Conservation (phyloP, 2,113 vertebrate genomes). For the Tympanuchus pallidicinctus region DNA sequence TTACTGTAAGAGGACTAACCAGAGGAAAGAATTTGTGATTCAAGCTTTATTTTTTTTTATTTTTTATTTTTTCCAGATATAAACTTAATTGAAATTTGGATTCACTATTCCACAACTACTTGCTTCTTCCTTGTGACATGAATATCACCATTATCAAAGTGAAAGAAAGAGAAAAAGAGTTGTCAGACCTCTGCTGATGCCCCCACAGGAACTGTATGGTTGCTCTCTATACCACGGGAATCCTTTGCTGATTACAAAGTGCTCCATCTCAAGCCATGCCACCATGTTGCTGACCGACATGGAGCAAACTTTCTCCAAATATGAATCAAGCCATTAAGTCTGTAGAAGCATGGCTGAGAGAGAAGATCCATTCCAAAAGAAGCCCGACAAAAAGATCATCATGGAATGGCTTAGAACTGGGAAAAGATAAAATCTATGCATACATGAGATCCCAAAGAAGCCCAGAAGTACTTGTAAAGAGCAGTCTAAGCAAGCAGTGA, state of each 20-base stretch:
- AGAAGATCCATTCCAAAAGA: not conserved
- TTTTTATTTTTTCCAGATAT: fast-evolving
- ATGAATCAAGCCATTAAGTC: not conserved
- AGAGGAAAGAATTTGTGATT: not conserved
- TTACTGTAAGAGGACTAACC: not conserved
- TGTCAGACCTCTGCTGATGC: not conserved
- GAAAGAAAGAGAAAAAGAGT: not conserved
- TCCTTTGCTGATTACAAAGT: not conserved
- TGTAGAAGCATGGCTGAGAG: not conserved
- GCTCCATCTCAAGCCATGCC: fast-evolving
- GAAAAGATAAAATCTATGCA: not conserved
- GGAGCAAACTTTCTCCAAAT: not conserved
- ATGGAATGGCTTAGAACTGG: not conserved
- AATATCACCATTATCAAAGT: not conserved
- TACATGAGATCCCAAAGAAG: not conserved
- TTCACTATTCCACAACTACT: not conserved
- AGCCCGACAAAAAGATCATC: not conserved
- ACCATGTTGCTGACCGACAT: not conserved
- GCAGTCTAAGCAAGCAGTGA: not conserved
- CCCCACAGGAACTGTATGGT: not conserved
- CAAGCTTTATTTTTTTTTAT: not conserved
- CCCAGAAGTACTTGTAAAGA: not conserved
- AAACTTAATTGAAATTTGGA: not conserved
- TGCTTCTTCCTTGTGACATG: not conserved
- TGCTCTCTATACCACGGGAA: not conserved